Conservation (phyloP, 1,140 invertebrate species). For the Pteromalus puparum region DNA sequence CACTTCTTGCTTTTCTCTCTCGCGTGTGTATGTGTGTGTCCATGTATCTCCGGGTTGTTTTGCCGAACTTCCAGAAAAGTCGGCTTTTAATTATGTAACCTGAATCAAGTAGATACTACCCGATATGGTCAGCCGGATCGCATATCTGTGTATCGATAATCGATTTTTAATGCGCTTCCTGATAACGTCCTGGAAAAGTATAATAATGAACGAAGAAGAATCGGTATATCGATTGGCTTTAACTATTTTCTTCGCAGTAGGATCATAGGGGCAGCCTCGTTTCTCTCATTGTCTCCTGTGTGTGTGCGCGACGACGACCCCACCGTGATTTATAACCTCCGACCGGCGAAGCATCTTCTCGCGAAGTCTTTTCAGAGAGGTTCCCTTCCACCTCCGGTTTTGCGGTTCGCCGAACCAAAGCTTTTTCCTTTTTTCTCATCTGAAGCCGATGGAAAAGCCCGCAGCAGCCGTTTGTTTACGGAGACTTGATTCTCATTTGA, state of each 20-base stretch:
- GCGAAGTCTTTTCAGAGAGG: slow-evolving; percentile 30
- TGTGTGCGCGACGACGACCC: neutral
- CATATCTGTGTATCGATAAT: neutral
- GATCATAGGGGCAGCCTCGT: slow-evolving; percentile 24
- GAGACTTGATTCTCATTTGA: neutral
- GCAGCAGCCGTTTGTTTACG: slow-evolving; percentile 1
- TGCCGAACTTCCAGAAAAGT: neutral
- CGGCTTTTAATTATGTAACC: too few relatives aligned
- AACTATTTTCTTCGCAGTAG: slow-evolving; percentile 7
- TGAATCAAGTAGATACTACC: neutral
- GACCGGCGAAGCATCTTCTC: slow-evolving; percentile 41
- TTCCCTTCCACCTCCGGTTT: neutral
- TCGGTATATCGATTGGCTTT: slow-evolving; percentile 27
- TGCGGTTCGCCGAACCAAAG: neutral
- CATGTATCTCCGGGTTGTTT: neutral
- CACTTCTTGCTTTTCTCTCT: neutral
- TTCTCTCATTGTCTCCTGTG: slow-evolving; percentile 34
- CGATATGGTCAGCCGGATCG: neutral
- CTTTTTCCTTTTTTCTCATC: neutral
- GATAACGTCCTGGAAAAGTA: too few relatives aligned
- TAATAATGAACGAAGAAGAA: too few relatives aligned
- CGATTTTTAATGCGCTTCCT: slow-evolving; percentile 20
- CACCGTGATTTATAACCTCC: slow-evolving; percentile 55
- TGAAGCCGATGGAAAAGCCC: neutral
- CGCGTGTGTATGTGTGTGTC: too few relatives aligned